phyloP scores from a whole-genome alignment of 2,888 invertebrate genomes.

The Macropis europaea region DNA sequence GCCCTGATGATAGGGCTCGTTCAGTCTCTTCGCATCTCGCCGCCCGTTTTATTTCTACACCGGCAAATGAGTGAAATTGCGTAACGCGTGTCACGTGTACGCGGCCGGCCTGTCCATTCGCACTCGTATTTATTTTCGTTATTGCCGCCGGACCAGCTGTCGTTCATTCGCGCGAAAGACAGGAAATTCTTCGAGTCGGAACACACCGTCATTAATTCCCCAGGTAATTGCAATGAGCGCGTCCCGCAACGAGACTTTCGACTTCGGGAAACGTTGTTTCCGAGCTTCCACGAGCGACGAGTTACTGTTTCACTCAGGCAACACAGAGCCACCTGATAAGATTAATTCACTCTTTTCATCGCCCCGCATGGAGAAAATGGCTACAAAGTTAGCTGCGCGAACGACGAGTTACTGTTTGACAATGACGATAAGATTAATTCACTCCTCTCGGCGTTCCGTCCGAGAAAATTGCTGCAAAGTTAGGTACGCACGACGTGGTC shows the following conservation, averaged over 20 bases:
- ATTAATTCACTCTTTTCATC: constrained; percentile 14
- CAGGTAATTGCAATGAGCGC: background rate
- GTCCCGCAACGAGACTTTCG: background rate
- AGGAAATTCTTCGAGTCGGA: no score
- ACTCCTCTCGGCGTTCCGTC: background rate
- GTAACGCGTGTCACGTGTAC: constrained; percentile 24
- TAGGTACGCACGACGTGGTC: background rate
- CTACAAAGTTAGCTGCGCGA: background rate
- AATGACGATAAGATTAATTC: constrained; percentile 51
- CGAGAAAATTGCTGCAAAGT: background rate
- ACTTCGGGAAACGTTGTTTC: background rate
- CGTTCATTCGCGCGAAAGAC: no score
- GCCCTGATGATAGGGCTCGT: constrained; percentile 6
- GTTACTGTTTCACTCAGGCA: background rate
- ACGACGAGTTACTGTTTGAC: no score
- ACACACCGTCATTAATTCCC: no score
- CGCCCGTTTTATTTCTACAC: constrained; percentile 22
- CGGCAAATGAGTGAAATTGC: constrained; percentile 33
- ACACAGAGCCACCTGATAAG: constrained; percentile 39
- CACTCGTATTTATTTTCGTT: constrained; percentile 18
- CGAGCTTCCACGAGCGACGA: background rate
- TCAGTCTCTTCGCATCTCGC: background rate
- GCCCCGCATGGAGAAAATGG: background rate
- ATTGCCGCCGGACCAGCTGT: background rate
- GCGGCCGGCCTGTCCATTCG: constrained; percentile 9